Conservation (phyloP, 2,888 invertebrate species). For the Drosophila flavopinicola region DNA sequence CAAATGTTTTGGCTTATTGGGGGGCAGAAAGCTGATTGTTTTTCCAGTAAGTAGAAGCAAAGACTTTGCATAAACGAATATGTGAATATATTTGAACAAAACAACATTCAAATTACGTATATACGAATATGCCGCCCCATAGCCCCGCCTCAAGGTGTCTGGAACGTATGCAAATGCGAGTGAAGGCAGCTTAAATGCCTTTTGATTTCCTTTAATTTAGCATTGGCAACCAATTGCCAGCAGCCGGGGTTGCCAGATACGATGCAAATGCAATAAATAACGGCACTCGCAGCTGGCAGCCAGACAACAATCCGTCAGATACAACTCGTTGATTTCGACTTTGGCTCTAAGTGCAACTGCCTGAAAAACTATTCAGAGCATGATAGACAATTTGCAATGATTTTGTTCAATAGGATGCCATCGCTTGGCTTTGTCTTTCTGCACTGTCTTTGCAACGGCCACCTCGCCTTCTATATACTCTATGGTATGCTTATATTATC, state of each 20-base stretch:
- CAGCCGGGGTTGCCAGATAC: constrained; percentile 10
- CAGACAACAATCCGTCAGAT: constrained; percentile 49
- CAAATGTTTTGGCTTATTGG: constrained; percentile 49
- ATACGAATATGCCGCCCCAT: constrained; percentile 3
- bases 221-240: constrained; percentile 28
- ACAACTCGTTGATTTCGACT: constrained; percentile 52
- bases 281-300: constrained; percentile 22
- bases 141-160: constrained; percentile 9
- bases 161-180: constrained; percentile 45
- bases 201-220: constrained; percentile 60
- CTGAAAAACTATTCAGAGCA: constrained; percentile 31
- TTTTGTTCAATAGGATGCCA: constrained; percentile 63
- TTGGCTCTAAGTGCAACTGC: constrained; percentile 47
- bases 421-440: constrained; percentile 34
- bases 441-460: constrained; percentile 29
- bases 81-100: constrained; percentile 55
- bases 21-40: constrained; percentile 67
- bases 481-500: background rate
- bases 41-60: constrained; percentile 55
- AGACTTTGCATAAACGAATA: constrained; percentile 76
- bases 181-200: constrained; percentile 57
- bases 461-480: constrained; percentile 15
- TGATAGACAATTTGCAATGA: constrained; percentile 68
- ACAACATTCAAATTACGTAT: constrained; percentile 56
- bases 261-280: constrained; percentile 27